phyloP scores from a whole-genome alignment of 2,797 vertebrate species.

The Mionectes olivaceus region DNA sequence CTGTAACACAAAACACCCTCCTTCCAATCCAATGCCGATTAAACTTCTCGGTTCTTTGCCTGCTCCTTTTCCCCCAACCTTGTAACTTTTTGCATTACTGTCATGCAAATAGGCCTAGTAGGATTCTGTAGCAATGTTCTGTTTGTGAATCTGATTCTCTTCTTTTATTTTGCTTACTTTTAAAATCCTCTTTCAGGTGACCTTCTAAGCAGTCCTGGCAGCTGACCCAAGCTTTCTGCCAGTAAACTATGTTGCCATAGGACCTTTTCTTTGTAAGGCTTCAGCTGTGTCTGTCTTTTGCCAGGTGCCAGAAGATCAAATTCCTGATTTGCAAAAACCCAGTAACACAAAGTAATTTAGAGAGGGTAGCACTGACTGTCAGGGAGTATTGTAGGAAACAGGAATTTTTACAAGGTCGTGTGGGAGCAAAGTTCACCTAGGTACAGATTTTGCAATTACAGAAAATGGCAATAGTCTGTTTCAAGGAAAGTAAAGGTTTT shows the following conservation, averaged over 20 bases:
- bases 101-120: neutral
- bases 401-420: neutral
- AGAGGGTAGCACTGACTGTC: neutral
- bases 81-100: neutral
- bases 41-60: neutral
- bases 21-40: neutral
- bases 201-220: neutral
- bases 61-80: neutral
- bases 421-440: neutral
- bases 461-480: neutral
- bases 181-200: neutral
- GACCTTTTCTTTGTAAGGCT: neutral
- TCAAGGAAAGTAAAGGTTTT: neutral
- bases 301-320: constrained; percentile 15
- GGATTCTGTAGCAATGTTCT: neutral
- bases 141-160: neutral
- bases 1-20: neutral
- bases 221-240: neutral
- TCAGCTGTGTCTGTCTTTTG: neutral
- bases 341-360: neutral
- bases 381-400: neutral
- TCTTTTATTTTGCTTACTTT: neutral
- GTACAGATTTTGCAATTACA: neutral
- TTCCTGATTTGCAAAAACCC: neutral
- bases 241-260: neutral